Conservation (phyloP, 1,140 invertebrate species). For the Pseudomyrmex concolor region DNA sequence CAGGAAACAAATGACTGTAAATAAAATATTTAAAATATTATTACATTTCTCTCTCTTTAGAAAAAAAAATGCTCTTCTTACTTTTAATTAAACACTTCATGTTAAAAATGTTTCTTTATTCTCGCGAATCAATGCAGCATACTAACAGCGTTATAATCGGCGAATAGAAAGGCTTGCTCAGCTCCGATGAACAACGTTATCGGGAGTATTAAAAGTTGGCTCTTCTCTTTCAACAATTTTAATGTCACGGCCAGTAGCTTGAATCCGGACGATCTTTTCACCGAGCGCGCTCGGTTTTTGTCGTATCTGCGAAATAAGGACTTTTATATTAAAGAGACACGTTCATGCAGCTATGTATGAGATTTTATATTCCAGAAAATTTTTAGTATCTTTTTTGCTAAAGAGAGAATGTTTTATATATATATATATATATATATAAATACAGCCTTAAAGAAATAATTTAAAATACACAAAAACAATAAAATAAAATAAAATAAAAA, state of each 20-base stretch:
- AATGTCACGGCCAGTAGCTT: slow-evolving; percentile 92
- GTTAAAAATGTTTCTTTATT: not conserved
- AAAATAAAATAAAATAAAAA: not conserved
- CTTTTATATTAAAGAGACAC: too few relatives aligned
- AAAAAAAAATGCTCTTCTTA: slow-evolving; percentile 11
- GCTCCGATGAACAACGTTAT: slow-evolving; percentile 97
- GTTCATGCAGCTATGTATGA: too few relatives aligned
- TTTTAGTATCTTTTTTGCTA: too few relatives aligned
- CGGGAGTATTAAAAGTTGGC: slow-evolving; percentile 94
- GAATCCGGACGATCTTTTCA: slow-evolving; percentile 84
- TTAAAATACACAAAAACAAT: too few relatives aligned
- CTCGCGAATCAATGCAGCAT: not conserved
- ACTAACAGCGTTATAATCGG: slow-evolving; percentile 94
- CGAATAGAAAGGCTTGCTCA: slow-evolving; percentile 96
- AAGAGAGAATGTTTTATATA: too few relatives aligned
- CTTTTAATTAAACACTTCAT: slow-evolving; percentile 9
- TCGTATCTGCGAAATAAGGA: slow-evolving; percentile 80
- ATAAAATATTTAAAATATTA: not conserved
- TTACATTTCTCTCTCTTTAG: not conserved
- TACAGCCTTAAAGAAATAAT: too few relatives aligned
- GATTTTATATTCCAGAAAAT: too few relatives aligned
- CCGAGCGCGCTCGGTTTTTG: slow-evolving; percentile 79
- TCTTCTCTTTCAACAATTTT: slow-evolving; percentile 90
- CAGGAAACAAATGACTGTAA: slow-evolving; percentile 94
- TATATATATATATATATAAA: too few relatives aligned